Evolutionary conservation across 1,140 invertebrate genomes (phyloP).

Genomic region (Drosophila seguyi): DNA sequence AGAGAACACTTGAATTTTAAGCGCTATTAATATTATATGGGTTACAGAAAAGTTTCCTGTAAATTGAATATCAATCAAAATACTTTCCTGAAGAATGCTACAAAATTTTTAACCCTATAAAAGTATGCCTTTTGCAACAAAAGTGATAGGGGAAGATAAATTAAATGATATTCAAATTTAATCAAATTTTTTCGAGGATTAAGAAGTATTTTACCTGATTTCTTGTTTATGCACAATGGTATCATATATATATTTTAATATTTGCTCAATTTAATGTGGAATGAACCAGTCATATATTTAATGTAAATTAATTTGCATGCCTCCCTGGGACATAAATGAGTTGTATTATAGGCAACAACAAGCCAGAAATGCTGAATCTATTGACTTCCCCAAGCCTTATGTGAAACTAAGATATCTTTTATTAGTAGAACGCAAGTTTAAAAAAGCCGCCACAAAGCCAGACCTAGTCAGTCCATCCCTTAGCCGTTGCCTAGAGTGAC

Average conservation of each 20-base stretch:
- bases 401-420: background rate
- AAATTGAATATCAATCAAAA: background rate
- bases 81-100: background rate
- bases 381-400: background rate
- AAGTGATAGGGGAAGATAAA: background rate
- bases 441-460: background rate
- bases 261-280: background rate
- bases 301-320: background rate
- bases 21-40: background rate
- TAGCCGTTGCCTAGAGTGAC: constrained; percentile 4
- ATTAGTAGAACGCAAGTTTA: background rate
- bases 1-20: background rate
- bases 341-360: background rate
- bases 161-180: background rate
- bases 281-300: background rate
- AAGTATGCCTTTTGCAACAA: background rate
- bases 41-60: background rate
- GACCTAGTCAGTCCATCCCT: background rate
- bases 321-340: background rate
- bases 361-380: background rate
- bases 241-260: too few species aligned
- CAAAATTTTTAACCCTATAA: background rate
- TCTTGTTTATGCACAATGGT: background rate
- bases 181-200: background rate
- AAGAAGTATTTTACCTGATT: background rate